Evolutionary conservation across 2,888 invertebrate species (phyloP).

Genomic region (Epistrophe eligans): DNA sequence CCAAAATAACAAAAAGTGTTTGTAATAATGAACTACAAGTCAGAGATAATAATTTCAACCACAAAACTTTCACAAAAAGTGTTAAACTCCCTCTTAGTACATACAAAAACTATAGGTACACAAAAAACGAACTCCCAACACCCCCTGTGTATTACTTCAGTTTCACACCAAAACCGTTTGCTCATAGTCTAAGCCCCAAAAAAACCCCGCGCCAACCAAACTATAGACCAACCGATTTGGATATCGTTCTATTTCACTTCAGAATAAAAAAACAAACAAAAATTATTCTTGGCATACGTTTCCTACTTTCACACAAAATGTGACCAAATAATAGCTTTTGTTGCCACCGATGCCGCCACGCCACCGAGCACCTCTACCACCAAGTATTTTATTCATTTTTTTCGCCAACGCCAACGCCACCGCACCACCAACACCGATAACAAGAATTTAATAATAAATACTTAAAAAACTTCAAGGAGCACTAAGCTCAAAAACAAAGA

Average conservation of each 20-base stretch:
- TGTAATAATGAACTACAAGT: slow-evolving; percentile 24
- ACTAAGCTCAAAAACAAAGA: background rate
- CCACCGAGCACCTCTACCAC: slow-evolving; percentile 3
- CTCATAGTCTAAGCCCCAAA: slow-evolving; percentile 32
- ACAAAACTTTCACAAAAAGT: slow-evolving; percentile 25
- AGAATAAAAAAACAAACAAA: slow-evolving; percentile 16
- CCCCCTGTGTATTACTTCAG: slow-evolving; percentile 28
- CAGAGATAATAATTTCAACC: slow-evolving; percentile 46
- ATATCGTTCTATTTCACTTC: slow-evolving; percentile 15
- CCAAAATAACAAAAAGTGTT: background rate
- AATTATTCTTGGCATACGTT: slow-evolving; percentile 57
- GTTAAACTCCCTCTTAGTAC: background rate
- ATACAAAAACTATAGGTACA: background rate
- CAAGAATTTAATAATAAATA: slow-evolving; percentile 73
- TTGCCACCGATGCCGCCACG: background rate
- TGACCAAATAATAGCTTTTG: slow-evolving; percentile 69
- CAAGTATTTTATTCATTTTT: slow-evolving; percentile 38
- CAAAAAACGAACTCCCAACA: background rate
- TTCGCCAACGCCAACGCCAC: background rate
- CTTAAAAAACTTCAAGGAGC: slow-evolving; percentile 19
- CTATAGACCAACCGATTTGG: background rate
- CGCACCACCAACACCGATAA: slow-evolving; percentile 46
- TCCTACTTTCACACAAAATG: slow-evolving; percentile 67
- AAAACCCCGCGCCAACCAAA: background rate
- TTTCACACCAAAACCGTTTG: slow-evolving; percentile 56